Evolutionary conservation across 2,888 invertebrate species (phyloP).

Genomic region (Cheilosia vulpina): DNA sequence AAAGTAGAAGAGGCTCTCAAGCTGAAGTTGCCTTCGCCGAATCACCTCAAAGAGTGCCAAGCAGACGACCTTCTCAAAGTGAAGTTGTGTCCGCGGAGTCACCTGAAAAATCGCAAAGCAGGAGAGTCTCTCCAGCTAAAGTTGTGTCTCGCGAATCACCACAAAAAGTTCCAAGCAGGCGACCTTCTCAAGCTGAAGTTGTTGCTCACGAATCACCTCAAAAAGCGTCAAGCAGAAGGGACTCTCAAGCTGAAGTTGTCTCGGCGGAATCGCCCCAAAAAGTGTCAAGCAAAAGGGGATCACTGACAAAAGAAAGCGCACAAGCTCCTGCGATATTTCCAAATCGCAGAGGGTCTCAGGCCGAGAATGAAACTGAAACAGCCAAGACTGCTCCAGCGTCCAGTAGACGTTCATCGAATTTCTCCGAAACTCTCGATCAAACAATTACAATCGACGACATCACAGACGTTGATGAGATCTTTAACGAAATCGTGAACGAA

Average conservation of each 20-base stretch:
- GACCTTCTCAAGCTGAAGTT: not conserved
- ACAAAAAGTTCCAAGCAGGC: not conserved
- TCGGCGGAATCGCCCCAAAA: not conserved
- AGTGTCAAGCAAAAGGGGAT: not conserved
- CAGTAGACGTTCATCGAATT: constrained; percentile 44
- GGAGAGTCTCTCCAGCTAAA: not conserved
- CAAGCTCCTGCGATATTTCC: not conserved
- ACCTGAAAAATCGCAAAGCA: not conserved
- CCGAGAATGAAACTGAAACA: not conserved
- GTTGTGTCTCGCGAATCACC: not conserved
- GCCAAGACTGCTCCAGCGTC: not conserved
- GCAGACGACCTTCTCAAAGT: not conserved
- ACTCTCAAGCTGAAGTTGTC: not conserved
- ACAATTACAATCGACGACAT: constrained; percentile 57
- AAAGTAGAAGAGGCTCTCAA: not conserved
- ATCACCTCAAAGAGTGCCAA: constrained; percentile 1
- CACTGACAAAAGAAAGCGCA: not conserved
- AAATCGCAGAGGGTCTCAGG: constrained; percentile 8
- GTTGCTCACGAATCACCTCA: not conserved
- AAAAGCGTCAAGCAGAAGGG: not conserved
- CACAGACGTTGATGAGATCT: constrained; percentile 78
- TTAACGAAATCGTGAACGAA: constrained; percentile 78
- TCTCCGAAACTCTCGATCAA: constrained; percentile 31
- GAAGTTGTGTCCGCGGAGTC: not conserved
- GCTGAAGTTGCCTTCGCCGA: not conserved